Base-by-base conservation (phyloP, 92 coral and sea anemone species). In the Epizoanthus illoricatus region DNA sequence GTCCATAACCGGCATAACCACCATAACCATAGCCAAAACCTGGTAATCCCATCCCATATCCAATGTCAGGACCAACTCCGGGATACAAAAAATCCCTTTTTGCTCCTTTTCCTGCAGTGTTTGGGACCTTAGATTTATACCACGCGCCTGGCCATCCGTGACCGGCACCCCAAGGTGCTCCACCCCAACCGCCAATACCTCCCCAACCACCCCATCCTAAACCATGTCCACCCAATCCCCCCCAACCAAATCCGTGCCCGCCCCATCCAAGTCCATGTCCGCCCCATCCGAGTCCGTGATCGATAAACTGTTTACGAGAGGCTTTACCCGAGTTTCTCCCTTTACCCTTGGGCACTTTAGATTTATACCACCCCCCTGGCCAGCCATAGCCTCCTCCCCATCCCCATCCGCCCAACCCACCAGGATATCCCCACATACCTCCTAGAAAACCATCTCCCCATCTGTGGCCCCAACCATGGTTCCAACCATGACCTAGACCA, bases 121-220 rank as follows among this genome's bases (percentile, higher is more conserved):
- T 67, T 39, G 92, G 90, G 33, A 89, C 88, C 47, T 58, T 70
- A 5, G 92, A 89, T 85, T 80, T 89, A 82, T 93, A 93, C 97
- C 97, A 93, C 79, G 61, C 91, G 24, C 97, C 97, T 40, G 97
- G 97, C 97, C 97, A 93, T 23, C 91, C 94, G 68, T 87, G 89
- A 15, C 80, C 89, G 18, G 86, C 89, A 65, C 86, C 87, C 56
- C 89, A 84, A 69, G 90, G 93, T 7, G 91, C 93, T 39, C 81
- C 71, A 42, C 92, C 93, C 7, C 40, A 36, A 8, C 89, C 91
- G 43, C 83, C 86, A 61, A 43, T 69, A 59, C 84, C 83, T 43
- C 55, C 80, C 60, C 67, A 87, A 21, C 86, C 88, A 0, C 88
- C 91, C 88, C 86, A 3, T 8, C 89, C 87, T 17, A 33, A 43